phyloP scores from a whole-genome alignment of 2,888 invertebrate genomes.

The Gastrophysa polygoni region DNA sequence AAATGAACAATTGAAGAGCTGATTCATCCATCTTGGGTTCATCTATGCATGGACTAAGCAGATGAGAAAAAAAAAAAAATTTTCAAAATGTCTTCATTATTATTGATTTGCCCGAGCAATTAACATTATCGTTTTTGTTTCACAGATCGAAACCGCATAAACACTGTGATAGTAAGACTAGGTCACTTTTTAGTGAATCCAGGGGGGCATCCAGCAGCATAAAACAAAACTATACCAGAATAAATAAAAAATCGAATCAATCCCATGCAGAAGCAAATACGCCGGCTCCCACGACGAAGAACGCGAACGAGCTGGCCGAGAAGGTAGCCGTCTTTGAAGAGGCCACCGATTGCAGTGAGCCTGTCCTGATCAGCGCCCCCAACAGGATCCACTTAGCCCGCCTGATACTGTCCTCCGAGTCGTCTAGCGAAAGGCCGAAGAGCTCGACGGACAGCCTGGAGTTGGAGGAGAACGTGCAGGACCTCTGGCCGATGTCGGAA shows the following conservation, averaged over 20 bases:
- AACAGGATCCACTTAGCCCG: conserved; percentile 51
- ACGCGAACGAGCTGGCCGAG: conserved; percentile 30
- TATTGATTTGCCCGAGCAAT: no score
- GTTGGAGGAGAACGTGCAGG: conserved; percentile 46
- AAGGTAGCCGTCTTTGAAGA: conserved; percentile 35
- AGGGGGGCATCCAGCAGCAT: conserved; percentile 43
- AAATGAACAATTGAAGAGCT: no score
- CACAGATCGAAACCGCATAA: conserved; percentile 23
- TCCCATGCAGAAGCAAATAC: conserved; percentile 19
- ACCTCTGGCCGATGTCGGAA: conserved; percentile 52
- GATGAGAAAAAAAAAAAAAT: no score
- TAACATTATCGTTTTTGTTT: not conserved
- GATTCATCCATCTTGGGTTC: no score
- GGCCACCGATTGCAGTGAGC: conserved; percentile 18
- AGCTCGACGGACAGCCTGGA: conserved; percentile 55
- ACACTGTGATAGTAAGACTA: conserved; percentile 25
- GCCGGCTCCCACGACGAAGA: not conserved
- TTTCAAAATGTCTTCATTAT: no score
- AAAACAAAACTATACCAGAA: conserved; percentile 44
- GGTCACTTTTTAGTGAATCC: conserved; percentile 41
- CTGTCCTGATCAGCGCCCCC: conserved; percentile 18
- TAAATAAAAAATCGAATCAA: conserved; percentile 39
- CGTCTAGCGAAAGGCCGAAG: conserved; percentile 53
- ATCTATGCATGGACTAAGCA: no score
- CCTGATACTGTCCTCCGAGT: conserved; percentile 49